Percentiles rank a stretch among this genome's conserved stretches.
phyloP scores from a whole-genome alignment of 2,113 vertebrate species.

The Nannobrachium achirus region DNA sequence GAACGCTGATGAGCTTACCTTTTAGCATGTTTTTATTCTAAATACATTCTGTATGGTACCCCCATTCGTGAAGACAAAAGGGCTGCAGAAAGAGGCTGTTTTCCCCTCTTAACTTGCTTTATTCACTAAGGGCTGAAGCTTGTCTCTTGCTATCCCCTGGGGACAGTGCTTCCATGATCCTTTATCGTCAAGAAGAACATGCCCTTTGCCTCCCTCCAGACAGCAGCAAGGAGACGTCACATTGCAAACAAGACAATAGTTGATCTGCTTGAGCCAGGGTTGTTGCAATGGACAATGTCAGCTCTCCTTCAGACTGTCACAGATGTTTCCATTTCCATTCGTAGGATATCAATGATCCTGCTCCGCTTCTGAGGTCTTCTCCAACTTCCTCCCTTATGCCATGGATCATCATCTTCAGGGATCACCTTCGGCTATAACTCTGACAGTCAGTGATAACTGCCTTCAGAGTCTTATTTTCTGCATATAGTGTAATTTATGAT shows the following conservation, averaged over 20 bases:
- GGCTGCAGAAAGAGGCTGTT: background rate
- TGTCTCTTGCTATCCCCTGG: background rate
- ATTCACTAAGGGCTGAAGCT: background rate
- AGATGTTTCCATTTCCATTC: no score
- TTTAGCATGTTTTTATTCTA: no score
- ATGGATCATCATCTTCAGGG: background rate
- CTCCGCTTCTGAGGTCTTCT: background rate
- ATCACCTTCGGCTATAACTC: background rate
- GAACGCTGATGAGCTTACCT: background rate
- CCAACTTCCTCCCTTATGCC: background rate
- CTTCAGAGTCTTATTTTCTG: background rate
- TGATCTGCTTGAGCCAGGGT: background rate
- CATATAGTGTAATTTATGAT: background rate
- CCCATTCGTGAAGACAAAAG: background rate
- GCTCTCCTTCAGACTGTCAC: background rate
- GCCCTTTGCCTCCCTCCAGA: background rate
- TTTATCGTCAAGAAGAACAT: background rate
- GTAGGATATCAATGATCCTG: no score
- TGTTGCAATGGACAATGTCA: background rate
- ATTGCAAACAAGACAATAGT: background rate
- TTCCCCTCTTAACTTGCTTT: background rate
- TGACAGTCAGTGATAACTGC: background rate
- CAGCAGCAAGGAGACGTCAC: background rate
- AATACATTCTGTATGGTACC: background rate
- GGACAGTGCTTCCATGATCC: no score